Conservation (phyloP, 2,113 vertebrate species). For the Spea bombifrons region DNA sequence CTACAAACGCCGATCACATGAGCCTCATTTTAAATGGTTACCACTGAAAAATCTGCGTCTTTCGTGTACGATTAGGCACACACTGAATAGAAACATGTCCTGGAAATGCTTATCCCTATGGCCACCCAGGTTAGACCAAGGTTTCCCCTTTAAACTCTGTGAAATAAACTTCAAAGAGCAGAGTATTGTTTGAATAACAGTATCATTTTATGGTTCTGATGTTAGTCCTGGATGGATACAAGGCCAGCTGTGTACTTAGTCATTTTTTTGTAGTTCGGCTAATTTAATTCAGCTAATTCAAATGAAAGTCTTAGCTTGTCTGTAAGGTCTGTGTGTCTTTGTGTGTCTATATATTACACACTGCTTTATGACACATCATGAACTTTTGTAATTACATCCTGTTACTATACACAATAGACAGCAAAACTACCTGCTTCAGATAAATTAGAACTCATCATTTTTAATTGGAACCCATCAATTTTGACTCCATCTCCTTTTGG, state of each 20-base stretch:
- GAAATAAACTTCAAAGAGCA: slow-evolving; percentile 12
- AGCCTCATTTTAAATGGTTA: slow-evolving; percentile 56
- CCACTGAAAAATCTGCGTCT: slow-evolving; percentile 49
- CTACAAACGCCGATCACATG: slow-evolving; percentile 57
- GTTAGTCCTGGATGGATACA: not conserved
- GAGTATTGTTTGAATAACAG: slow-evolving; percentile 5
- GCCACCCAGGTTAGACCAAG: not conserved
- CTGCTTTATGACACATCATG: too few relatives aligned
- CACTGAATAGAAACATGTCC: slow-evolving; percentile 3
- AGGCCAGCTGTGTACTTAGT: too few relatives aligned
- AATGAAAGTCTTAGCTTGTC: too few relatives aligned
- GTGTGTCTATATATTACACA: too few relatives aligned
- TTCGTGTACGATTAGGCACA: slow-evolving; percentile 10
- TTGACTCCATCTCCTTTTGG: too few relatives aligned
- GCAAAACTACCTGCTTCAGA: too few relatives aligned
- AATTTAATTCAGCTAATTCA: not conserved
- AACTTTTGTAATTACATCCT: too few relatives aligned
- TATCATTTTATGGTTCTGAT: not conserved
- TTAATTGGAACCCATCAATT: too few relatives aligned
- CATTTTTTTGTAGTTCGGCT: too few relatives aligned
- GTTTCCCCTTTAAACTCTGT: slow-evolving; percentile 3
- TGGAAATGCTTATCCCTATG: slow-evolving; percentile 24
- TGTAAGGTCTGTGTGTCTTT: too few relatives aligned
- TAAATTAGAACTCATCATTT: too few relatives aligned
- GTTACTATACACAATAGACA: too few relatives aligned